Evolutionary conservation across 1,140 invertebrate genomes (phyloP), one percentile per base, ranked within the genome.

Genomic region (Habropoda laboriosa): DNA sequence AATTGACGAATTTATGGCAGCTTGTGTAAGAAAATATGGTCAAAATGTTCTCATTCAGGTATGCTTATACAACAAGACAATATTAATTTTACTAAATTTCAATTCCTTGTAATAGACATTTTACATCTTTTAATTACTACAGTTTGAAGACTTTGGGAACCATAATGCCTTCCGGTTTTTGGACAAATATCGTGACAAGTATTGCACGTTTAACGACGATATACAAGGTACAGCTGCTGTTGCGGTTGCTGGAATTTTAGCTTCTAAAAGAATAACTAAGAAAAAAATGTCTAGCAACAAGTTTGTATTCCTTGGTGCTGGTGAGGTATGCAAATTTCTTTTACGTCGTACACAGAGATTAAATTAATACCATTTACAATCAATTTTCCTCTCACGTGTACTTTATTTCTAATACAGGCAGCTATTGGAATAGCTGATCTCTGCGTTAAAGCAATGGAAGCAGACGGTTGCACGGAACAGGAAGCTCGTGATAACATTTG

Each of bases 1-100:
- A 85, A 95, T 99, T 71, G 99, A 99, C 89, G 99, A 99, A 93
- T 99, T 99, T 91, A 99, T 99, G 98, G 94, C 97, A 89, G 98
- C 98, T 3, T 97, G 98, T 71, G 97, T 99, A 0, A 96, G 96
- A 91, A 96, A 97, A 92, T 99, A 98, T 89, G 97, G 97, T 68
- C 97, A 97, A 90, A 97, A 98, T 87, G 97, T 96, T 2, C 93
- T 98, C 1, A 96, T 98, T 85, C 97, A 97, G 92, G 95, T 95
- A 85, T 89, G 80, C 35, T 75, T 27, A n/a, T n/a, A 45, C 3
- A 6, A 35, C n/a, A 40, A 38, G 38, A 82, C 6, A 0, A n/a
- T 21, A 18, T 10, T 49, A 55, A n/a, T 21, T 21, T 7, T 61
- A 0, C 13, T 27, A 7, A 21, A 0, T 18, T 24, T 60, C 5